phyloP scores from a whole-genome alignment of 2,113 vertebrate genomes.

The Colistium nudipinnis region DNA sequence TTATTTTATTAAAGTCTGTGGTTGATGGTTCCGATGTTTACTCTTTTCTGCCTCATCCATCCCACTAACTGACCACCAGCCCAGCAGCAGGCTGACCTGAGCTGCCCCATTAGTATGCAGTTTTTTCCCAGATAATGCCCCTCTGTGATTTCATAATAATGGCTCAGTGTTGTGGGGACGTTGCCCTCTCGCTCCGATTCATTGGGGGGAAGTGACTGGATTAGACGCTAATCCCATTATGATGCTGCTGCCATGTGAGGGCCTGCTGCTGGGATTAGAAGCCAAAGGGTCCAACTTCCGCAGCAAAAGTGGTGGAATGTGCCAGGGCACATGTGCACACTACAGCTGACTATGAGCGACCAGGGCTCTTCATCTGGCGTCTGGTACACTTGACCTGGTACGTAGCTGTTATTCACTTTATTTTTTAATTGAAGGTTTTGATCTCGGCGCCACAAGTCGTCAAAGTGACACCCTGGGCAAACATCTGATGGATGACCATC shows the following conservation, averaged over 20 bases:
- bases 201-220: conserved; percentile 60
- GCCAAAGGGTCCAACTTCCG: conserved; percentile 30
- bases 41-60: too few species aligned
- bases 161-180: conserved; percentile 70
- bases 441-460: conserved; percentile 1
- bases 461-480: neutral
- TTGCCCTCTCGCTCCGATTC: conserved; percentile 55
- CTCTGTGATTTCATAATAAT: conserved; percentile 66
- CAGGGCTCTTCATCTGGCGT: neutral
- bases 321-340: conserved; percentile 9
- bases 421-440: neutral
- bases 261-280: conserved; percentile 61
- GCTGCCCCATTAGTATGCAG: conserved; percentile 59
- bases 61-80: neutral
- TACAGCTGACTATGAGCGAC: neutral
- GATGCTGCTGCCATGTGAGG: conserved; percentile 70
- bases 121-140: conserved; percentile 36
- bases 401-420: conserved; percentile 16
- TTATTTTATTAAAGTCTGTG: too few species aligned
- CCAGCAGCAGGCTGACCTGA: conserved; percentile 36
- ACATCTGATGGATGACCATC: conserved; percentile 25
- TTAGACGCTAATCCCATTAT: conserved; percentile 80
- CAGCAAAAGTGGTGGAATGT: neutral
- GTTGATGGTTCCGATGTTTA: too few species aligned
- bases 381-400: conserved; percentile 41